Conservation (phyloP, 1,140 invertebrate species). For the Drosophila rufa region DNA sequence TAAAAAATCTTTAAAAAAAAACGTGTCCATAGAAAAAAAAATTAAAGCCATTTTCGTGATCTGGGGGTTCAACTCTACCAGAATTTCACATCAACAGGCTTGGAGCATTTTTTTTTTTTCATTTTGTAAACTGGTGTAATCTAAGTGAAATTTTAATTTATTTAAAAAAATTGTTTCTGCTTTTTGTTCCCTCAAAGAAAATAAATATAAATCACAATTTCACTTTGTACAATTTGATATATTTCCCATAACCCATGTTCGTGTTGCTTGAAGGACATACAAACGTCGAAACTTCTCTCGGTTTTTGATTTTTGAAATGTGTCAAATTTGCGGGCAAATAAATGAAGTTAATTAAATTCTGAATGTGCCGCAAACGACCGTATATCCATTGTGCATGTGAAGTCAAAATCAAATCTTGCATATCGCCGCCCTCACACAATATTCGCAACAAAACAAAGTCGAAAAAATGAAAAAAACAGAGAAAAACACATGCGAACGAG, state of each 20-base stretch:
- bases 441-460: constrained; percentile 30
- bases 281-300: not conserved
- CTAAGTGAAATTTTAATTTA: not conserved
- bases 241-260: not conserved
- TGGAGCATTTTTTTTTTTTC: too few relatives aligned
- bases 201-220: constrained; percentile 1
- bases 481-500: constrained; percentile 39
- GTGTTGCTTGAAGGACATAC: constrained; percentile 11
- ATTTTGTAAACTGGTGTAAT: too few relatives aligned
- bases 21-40: too few relatives aligned
- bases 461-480: constrained; percentile 4
- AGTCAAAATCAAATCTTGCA: constrained; percentile 74
- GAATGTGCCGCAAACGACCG: constrained; percentile 29
- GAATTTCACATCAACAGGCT: too few relatives aligned
- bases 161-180: too few relatives aligned
- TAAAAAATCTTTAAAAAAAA: too few relatives aligned
- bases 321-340: constrained; percentile 55
- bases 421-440: constrained; percentile 65
- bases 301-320: constrained; percentile 42
- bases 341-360: constrained; percentile 71
- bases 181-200: not conserved
- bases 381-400: constrained; percentile 26
- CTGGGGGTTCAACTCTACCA: too few relatives aligned
- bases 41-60: too few relatives aligned
- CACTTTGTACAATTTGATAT: not conserved